Evolutionary conservation across 2,888 invertebrate species (phyloP), one percentile per base, ranked within the genome.

Genomic region (Macrophya annulata): DNA sequence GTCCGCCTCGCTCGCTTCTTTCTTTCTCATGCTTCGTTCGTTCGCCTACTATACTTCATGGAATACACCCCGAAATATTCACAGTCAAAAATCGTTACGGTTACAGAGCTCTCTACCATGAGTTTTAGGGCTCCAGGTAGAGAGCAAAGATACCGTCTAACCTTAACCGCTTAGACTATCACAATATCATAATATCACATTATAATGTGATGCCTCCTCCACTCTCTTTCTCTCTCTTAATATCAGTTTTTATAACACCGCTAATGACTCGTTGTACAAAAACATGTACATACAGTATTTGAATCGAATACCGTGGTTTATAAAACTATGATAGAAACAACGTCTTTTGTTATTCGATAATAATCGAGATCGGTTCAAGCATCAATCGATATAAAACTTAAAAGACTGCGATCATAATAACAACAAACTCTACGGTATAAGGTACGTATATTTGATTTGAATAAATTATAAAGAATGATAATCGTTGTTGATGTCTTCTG

Each of bases 81-180:
- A 59, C 59, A 79, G 87, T 87, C 87, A 86, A 87, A 85, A 87
- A 84, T 87, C 87, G 85, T 87, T 87, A 86, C 83, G 77, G 51
- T 51, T 55, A 25, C 55, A 55, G 81, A 71, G 37, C 37, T 37
- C 37, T 85, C 86, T 76, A 77, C 85, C 86, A 62, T 31, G 5
- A 37, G 37, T 1, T 31, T 74, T 43, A 74, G 43, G 43, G 25
- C 74, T 45, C 12, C 37, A 37, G 37, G 68, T 68, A 25, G 15
- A 37, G 37, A 37, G 68, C 25, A 12, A n/a, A 74, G 43, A 31
- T 40, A 40, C 71, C 31, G 17, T 9, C 21, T 71, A 71, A 68
- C 68, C 68, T 31, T 68, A 68, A 43, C 74, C 21, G 74, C 55
- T n/a, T 55, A n/a, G 55, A 55, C 31, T 31, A 31, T 55, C 55